Base-by-base conservation (phyloP, 2,797 vertebrate species). In the Gobio occitaniae region DNA sequence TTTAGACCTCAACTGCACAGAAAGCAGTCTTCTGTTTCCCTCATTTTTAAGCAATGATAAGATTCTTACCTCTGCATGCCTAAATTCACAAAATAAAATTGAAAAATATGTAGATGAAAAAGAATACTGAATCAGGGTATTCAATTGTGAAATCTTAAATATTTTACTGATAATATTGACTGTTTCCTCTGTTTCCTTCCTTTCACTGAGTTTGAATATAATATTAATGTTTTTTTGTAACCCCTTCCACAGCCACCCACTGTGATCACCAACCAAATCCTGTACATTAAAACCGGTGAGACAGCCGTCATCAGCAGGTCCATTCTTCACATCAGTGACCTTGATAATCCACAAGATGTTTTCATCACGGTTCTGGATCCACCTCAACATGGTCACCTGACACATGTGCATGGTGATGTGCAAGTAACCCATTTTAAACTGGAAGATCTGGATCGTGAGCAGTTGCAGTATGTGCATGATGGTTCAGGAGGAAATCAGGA, bases 331-430 rank as follows among this genome's bases (percentile, higher is more conserved):
- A 91, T 99, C 38, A 93, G 95, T 19, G 98, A 99, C 88, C 89
- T 93, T 0, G 98, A 99, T 94, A 99, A 99, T 41, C 93, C 96
- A 0, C 92, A 95, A 17, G 97, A 99, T 0, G 95, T 99, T 32
- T 91, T 96, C 16, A 83, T 99, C 21, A 86, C 94, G 88, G 94
- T 99, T 71, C 88, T 98, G 0, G 96, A 97, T 17, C 89, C 96
- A 0, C 97, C 98, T 0, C 93, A 2, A 4, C 95, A 96, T 0
- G 98, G 98, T 71, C 93, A 44, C 0, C 92, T 99, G 85, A 90
- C 94, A 10, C 94, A 84, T 72, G 74, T 94, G 76, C 90, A 93
- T 0, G 82, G 90, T 1, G 92, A 95, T 52, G 56, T 87, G 0
- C 84, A 91, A 0, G 32, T 96, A 8, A 87, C 86, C 82, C 78